phyloP scores from a whole-genome alignment of 2,888 invertebrate species.

The Drosophila tanythrix region DNA sequence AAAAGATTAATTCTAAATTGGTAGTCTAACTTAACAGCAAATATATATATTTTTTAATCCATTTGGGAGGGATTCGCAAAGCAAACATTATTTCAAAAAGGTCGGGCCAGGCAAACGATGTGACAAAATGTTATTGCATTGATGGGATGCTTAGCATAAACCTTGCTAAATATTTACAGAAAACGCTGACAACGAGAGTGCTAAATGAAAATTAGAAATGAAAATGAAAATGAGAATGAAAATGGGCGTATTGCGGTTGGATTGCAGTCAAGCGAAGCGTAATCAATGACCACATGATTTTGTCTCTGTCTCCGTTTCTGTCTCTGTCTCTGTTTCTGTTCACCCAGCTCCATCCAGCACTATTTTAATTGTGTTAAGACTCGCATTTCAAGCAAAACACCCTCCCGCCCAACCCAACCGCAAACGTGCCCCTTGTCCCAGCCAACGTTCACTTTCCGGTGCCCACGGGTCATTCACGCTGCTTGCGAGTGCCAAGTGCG shows the following conservation, averaged over 20 bases:
- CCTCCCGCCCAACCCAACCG: not conserved
- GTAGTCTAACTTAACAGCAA: not conserved
- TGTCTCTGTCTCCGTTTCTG: not conserved
- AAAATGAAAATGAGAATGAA: constrained; percentile 1
- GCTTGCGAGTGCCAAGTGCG: constrained; percentile 28
- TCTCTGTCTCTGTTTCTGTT: not conserved
- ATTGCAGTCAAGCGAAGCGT: constrained; percentile 7
- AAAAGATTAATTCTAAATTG: not conserved
- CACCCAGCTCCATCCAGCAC: not conserved
- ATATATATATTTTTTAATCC: not conserved
- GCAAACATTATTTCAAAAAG: constrained; percentile 5
- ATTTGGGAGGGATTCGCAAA: not conserved
- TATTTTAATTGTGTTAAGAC: constrained; percentile 48
- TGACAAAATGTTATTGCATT: constrained; percentile 41
- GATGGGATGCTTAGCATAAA: constrained; percentile 17
- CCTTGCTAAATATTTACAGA: constrained; percentile 31
- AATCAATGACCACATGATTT: constrained; percentile 43
- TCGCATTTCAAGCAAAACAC: constrained; percentile 4
- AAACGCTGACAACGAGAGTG: constrained; percentile 37
- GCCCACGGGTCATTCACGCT: constrained; percentile 49
- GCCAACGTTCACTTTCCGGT: constrained; percentile 8
- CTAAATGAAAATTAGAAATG: not conserved
- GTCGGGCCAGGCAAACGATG: constrained; percentile 27
- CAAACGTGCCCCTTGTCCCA: not conserved
- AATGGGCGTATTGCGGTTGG: not conserved